Percentiles rank a stretch among this genome's conserved stretches.
phyloP scores from a whole-genome alignment of 1,140 invertebrate genomes.

The Melitaea cinxia region DNA sequence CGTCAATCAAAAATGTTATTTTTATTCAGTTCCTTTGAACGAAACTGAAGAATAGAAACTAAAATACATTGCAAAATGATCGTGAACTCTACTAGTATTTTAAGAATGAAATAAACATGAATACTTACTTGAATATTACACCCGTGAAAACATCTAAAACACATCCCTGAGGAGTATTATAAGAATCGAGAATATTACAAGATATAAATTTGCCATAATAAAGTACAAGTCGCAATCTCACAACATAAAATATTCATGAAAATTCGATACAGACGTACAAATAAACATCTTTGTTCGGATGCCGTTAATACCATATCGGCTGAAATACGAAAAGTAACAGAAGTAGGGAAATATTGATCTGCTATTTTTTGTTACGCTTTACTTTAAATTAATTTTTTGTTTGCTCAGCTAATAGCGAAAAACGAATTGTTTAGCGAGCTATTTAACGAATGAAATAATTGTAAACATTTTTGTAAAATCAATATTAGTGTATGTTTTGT shows the following conservation, averaged over 20 bases:
- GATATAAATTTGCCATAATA: constrained; percentile 28
- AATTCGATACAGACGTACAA: constrained; percentile 18
- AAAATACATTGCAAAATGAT: no score
- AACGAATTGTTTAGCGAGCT: no score
- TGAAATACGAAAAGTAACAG: background rate
- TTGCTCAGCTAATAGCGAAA: no score
- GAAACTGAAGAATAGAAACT: no score
- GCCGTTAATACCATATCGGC: constrained; percentile 17
- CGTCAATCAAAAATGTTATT: no score
- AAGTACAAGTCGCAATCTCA: constrained; percentile 25
- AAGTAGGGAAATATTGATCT: background rate
- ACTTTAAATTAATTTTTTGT: background rate
- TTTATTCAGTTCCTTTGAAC: no score
- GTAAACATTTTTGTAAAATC: no score
- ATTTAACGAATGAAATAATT: no score
- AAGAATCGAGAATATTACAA: constrained; percentile 22
- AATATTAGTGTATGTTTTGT: no score
- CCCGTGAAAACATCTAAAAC: constrained; percentile 15
- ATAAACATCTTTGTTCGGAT: constrained; percentile 23
- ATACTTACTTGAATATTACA: background rate
- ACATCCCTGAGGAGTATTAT: constrained; percentile 16
- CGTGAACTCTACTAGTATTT: no score
- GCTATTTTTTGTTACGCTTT: background rate
- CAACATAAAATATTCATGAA: constrained; percentile 35
- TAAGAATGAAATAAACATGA: background rate